Evolutionary conservation across 2,888 invertebrate genomes (phyloP), one percentile per base, ranked within the genome.

Genomic region (Sceliomorpha sp.): DNA sequence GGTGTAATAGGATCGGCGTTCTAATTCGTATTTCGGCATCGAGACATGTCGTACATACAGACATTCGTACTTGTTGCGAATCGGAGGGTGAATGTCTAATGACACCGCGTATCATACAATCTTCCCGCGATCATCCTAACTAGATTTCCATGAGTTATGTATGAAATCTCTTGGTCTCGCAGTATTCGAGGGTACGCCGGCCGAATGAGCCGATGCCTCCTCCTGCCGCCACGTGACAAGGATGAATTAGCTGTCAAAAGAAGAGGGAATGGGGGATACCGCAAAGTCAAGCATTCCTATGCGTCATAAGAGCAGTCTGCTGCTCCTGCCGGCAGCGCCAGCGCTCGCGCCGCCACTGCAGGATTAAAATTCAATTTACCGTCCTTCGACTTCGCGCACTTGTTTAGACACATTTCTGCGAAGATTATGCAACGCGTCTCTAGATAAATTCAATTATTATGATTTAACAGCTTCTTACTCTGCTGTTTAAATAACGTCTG

Each of bases 1-100:
- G 77, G 75, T 75, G 76, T 70, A 77, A 76, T 76, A 55, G 71
- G 39, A 32, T 31, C 34, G 56, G 3, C 34, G 40, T 40, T 53
- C 42, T 63, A 40, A 58, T 53, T 51, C 58, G 56, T 50, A 59
- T 56, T 66, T 70, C 59, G 53, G 34, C 47, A 53, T 39, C 59
- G 64, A 56, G 51, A 58, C 70, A 36, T 31, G 64, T 51, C 62
- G 56, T 29, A 42, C 59, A 32, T 55, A 32, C 53, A 40, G 56
- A 51, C 58, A 51, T 51, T 59, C 62, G 40, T 60, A 68, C 67
- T 60, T 71, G 72, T 53, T 69, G 70, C 60, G 56, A 55, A 42
- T 26, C n/a, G 40, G 59, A 66, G 70, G 70, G 70, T 71, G 70
- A 71, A 71, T 71, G 62, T 48, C 59, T 71, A 71, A 71, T 71